A percentile compares a stretch with the other conserved stretches of the same genome.
phyloP scores from a whole-genome alignment of 2,113 vertebrate genomes.

The Noturus placidus region DNA sequence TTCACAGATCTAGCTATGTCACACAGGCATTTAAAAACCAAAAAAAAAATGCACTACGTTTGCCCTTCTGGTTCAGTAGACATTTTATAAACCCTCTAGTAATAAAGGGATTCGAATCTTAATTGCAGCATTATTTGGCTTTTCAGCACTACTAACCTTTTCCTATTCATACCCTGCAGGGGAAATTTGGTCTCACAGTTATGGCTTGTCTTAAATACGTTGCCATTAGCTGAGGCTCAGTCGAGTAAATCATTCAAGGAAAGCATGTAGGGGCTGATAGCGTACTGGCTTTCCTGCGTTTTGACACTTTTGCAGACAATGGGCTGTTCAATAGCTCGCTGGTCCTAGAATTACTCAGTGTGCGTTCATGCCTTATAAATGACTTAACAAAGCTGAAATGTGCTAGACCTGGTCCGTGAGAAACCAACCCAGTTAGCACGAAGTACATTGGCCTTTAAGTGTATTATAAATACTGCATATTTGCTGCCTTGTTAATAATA shows the following conservation, averaged over 20 bases:
- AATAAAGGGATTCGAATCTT: background rate
- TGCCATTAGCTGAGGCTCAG: constrained; percentile 22
- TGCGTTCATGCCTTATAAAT: background rate
- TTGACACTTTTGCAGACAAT: constrained; percentile 34
- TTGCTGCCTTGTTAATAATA: background rate
- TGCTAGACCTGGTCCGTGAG: background rate
- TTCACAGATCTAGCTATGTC: background rate
- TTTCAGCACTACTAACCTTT: background rate
- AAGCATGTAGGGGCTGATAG: constrained; percentile 48
- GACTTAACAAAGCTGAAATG: constrained; percentile 1
- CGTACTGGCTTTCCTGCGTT: constrained; percentile 46
- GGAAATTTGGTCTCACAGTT: background rate
- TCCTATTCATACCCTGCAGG: background rate
- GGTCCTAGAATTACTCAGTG: constrained; percentile 48
- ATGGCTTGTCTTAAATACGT: constrained; percentile 18
- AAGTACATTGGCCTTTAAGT: too few species aligned
- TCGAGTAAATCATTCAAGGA: constrained; percentile 50
- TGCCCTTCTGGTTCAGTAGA: background rate
- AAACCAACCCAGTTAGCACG: background rate
- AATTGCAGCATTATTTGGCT: background rate
- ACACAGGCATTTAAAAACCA: background rate
- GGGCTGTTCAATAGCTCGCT: constrained; percentile 15
- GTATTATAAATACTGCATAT: background rate
- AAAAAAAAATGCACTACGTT: background rate
- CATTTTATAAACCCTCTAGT: background rate